Evolutionary conservation across 2,888 invertebrate genomes (phyloP), one percentile per base, ranked within the genome.

Genomic region (Ophion costatus): DNA sequence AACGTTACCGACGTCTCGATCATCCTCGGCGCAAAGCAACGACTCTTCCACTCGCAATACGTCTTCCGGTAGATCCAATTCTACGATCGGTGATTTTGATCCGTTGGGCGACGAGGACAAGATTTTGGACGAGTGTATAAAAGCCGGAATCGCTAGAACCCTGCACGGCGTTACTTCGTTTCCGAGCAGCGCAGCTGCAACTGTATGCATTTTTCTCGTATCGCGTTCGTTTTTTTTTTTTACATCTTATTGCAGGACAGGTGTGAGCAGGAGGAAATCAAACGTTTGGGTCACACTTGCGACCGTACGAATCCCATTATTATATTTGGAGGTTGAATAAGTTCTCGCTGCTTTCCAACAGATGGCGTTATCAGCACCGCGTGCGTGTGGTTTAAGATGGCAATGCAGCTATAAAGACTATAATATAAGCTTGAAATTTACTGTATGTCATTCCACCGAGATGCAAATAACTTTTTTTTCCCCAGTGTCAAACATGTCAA

Each of bases 41-140:
- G 74, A 74, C 20, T 45, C 17, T 42, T 24, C 22, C 17, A 17
- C 45, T 17, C 61, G 61, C 29, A 24, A 45, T 10, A 20, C 33
- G 14, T 56, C 56, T 29, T 24, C 56, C 10, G 45, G 45, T 69
- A 29, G 71, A 20, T 57, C 64, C 5, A 75, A 64, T 22, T 56
- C 56, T 14, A 33, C 66, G 6, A 22, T 20, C 11, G 24, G 56
- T n/a, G 76, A 82, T 57, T 67, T 70, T 17, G 56, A 73, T 24
- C 73, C 82, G 5, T 74, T 64, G 11, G 57, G 78, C 22, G 76
- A 76, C 87, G 95, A 96, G 64, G 95, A 95, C 10, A 95, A 96
- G 83, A 94, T 96, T 86, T 92, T 96, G 1, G 96, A 96, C 51
- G 95, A 96, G 91, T 96, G 95, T 88, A 96, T 96, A 88, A 95